phyloP scores from a whole-genome alignment of 2,113 vertebrate genomes.

The Ochotona curzoniae region DNA sequence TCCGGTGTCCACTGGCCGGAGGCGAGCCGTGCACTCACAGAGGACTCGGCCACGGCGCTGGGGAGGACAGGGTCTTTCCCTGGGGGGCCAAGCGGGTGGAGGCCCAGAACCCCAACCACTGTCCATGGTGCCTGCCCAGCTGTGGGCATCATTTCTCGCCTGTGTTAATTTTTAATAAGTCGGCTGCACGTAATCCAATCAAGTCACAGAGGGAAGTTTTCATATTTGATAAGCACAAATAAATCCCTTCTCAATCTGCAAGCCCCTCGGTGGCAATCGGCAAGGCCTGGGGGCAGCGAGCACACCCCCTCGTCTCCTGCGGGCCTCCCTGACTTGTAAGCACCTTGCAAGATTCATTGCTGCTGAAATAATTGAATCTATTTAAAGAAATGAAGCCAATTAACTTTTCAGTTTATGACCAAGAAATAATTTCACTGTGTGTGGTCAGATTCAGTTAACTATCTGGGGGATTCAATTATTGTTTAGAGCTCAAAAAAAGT shows the following conservation, averaged over 20 bases:
- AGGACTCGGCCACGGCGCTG: rapidly evolving
- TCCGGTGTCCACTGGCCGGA: rapidly evolving
- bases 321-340: slow-evolving; percentile 2
- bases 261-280: slow-evolving; percentile 44
- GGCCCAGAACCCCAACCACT: not conserved
- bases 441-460: slow-evolving; percentile 70
- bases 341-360: slow-evolving; percentile 76
- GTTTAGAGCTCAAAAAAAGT: slow-evolving; percentile 64
- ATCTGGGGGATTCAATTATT: slow-evolving; percentile 78
- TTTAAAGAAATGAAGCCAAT: slow-evolving; percentile 86
- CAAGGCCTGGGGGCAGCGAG: slow-evolving; percentile 51
- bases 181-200: slow-evolving; percentile 63
- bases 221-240: slow-evolving; percentile 72
- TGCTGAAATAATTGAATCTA: slow-evolving; percentile 82
- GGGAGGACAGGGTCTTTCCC: too few relatives aligned
- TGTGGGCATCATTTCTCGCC: not conserved
- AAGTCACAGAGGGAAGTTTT: slow-evolving; percentile 60
- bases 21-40: not conserved
- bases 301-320: not conserved
- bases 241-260: slow-evolving; percentile 68
- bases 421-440: slow-evolving; percentile 83
- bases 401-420: slow-evolving; percentile 82
- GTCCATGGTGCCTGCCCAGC: not conserved
- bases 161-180: slow-evolving; percentile 74
- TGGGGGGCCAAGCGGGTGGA: not conserved